Percentiles rank a stretch among this genome's conserved stretches.
phyloP scores from a whole-genome alignment of 2,113 vertebrate genomes.

The Corythoichthys intestinalis region DNA sequence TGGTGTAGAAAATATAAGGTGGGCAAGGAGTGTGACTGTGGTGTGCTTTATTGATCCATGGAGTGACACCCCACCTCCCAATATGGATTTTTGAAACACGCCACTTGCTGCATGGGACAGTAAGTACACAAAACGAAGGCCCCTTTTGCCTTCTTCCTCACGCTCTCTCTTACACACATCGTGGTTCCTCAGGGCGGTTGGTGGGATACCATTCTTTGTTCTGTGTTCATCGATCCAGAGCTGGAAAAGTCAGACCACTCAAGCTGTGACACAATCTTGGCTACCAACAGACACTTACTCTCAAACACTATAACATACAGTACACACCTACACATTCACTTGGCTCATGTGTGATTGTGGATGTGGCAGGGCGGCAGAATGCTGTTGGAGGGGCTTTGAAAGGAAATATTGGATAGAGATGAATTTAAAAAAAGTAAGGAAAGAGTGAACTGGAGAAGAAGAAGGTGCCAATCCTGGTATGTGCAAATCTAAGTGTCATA shows the following conservation, averaged over 20 bases:
- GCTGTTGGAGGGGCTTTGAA: conserved; percentile 12
- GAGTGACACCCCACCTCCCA: conserved; percentile 31
- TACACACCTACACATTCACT: conserved; percentile 16
- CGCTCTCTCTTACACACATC: conserved; percentile 20
- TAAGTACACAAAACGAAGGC: too few species aligned
- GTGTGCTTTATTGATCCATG: conserved; percentile 54
- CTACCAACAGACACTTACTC: conserved; percentile 28
- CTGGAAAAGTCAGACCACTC: conserved; percentile 68
- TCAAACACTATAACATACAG: conserved; percentile 16
- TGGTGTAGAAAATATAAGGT: not conserved
- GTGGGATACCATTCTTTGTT: conserved; percentile 55
- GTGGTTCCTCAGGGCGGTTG: conserved; percentile 38
- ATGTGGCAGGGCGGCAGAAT: conserved; percentile 13
- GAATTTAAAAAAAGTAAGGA: not conserved
- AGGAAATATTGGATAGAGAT: conserved; percentile 17
- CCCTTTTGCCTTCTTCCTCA: not conserved
- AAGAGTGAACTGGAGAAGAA: not conserved
- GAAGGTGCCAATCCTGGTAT: not conserved
- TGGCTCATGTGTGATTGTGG: not conserved
- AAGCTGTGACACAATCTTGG: conserved; percentile 66
- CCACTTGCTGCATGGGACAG: conserved; percentile 48
- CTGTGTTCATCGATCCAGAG: conserved; percentile 64
- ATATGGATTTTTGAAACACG: conserved; percentile 49
- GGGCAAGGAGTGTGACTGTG: conserved; percentile 21
- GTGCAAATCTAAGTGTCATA: conserved; percentile 7